Percentiles rank a stretch among this genome's conserved stretches.
These are phyloP conservation scores for Urocyon cinereoargenteus DNA, from an alignment of 2,797 vertebrate genomes.

Conservation along the genomic window DNA sequence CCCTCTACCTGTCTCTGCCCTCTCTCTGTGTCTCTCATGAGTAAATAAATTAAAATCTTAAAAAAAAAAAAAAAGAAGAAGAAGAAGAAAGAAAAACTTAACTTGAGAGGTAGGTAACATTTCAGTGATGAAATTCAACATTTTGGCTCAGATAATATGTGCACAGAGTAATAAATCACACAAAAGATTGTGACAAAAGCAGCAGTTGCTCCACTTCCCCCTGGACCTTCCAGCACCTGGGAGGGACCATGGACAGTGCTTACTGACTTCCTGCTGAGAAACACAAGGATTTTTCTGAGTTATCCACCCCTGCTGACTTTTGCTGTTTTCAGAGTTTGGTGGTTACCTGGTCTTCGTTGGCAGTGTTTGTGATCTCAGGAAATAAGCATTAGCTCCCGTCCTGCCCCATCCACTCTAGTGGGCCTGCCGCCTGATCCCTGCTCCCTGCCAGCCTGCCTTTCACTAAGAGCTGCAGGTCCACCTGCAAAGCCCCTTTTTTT, in stretches of 20 bases:
- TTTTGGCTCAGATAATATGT: not conserved
- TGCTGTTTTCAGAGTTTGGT: not conserved
- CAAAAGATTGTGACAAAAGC: not conserved
- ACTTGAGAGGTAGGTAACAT: fast-evolving
- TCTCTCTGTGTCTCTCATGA: too few species aligned
- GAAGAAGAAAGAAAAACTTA: too few species aligned
- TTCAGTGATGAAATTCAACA: not conserved
- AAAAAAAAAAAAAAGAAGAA: too few species aligned
- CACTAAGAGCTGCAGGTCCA: not conserved
- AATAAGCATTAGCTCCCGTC: not conserved
- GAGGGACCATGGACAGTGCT: not conserved
- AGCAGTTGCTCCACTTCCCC: fast-evolving
- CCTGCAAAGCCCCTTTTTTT: too few species aligned
- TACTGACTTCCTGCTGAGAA: not conserved
- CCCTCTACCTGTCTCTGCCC: too few species aligned
- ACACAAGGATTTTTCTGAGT: fast-evolving
- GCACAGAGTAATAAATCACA: too few species aligned
- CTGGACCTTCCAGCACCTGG: not conserved
- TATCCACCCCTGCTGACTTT: not conserved
- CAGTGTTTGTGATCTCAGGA: not conserved
- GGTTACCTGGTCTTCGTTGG: not conserved
- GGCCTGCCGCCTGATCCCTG: fast-evolving
- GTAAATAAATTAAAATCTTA: too few species aligned
- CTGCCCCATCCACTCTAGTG: not conserved
- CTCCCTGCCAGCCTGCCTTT: not conserved